Percentiles rank a stretch among this genome's conserved stretches.
phyloP scores from a whole-genome alignment of 2,113 vertebrate genomes.

The Thalassarche chlororhynchos region DNA sequence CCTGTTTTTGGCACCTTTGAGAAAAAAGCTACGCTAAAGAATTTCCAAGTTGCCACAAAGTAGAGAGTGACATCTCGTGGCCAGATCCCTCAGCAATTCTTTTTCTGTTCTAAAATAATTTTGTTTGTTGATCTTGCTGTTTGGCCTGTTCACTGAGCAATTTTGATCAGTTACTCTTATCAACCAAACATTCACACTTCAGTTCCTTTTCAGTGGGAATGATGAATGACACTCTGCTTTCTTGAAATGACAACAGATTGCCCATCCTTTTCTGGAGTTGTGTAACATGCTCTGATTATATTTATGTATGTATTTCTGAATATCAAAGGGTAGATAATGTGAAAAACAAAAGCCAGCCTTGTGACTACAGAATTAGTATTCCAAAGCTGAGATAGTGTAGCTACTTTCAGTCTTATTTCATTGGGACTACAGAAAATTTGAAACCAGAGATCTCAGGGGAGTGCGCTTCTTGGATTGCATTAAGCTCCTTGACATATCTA shows the following conservation, averaged over 20 bases:
- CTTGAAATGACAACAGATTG: not conserved
- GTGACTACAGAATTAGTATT: not conserved
- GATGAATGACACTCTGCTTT: not conserved
- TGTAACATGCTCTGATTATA: not conserved
- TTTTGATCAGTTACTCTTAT: not conserved
- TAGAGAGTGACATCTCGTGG: constrained; percentile 47
- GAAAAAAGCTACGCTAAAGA: not conserved
- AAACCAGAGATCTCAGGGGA: not conserved
- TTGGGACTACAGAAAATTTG: not conserved
- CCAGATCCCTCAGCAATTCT: not conserved
- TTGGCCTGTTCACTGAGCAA: not conserved
- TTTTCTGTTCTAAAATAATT: not conserved
- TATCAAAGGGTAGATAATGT: not conserved
- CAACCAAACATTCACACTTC: not conserved
- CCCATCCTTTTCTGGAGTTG: not conserved
- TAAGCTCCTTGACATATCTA: not conserved
- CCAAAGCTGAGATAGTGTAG: not conserved
- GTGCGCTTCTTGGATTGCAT: not conserved
- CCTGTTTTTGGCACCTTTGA: not conserved
- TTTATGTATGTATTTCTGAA: not conserved
- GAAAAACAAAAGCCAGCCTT: not conserved
- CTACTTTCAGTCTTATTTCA: not conserved
- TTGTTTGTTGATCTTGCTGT: not conserved
- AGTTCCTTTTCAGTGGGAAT: not conserved
- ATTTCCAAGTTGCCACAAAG: not conserved